These are phyloP conservation scores for Etia nguti DNA, from an alignment of 2,113 vertebrate genomes.

Conservation along the genomic window DNA sequence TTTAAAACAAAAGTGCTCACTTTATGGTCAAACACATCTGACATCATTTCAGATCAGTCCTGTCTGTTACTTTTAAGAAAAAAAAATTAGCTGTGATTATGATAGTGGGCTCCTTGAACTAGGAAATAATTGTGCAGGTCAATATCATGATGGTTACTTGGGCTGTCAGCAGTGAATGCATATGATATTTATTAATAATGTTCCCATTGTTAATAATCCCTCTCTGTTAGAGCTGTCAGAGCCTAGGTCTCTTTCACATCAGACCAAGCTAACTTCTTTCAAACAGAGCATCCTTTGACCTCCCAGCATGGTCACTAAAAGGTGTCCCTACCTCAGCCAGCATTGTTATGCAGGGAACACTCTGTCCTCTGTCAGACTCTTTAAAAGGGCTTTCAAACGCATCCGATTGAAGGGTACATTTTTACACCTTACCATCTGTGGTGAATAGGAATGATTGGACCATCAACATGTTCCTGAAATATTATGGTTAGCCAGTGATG, in stretches of 20 bases:
- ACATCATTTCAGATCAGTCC: neutral
- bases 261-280: slow-evolving; percentile 64
- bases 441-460: slow-evolving; percentile 24
- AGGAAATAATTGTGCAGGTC: slow-evolving; percentile 50
- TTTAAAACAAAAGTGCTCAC: neutral
- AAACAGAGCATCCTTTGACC: slow-evolving; percentile 57
- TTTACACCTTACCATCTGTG: neutral
- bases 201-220: slow-evolving; percentile 9
- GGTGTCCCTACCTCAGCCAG: slow-evolving; percentile 29
- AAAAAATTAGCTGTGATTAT: neutral
- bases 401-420: slow-evolving; percentile 39
- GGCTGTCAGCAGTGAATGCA: slow-evolving; percentile 38
- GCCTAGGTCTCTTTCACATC: slow-evolving; percentile 38
- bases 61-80: neutral
- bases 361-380: slow-evolving; percentile 27
- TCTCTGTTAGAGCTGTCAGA: slow-evolving; percentile 42
- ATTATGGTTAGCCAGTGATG: neutral
- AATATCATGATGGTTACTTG: slow-evolving; percentile 13
- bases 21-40: neutral
- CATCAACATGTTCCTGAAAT: neutral
- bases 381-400: slow-evolving; percentile 49
- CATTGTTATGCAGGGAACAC: slow-evolving; percentile 54
- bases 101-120: slow-evolving; percentile 35
- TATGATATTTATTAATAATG: slow-evolving; percentile 58
- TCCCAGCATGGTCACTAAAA: slow-evolving; percentile 42